Evolutionary conservation across 2,888 invertebrate species (phyloP).

Genomic region (Xestobium rufovillosum): DNA sequence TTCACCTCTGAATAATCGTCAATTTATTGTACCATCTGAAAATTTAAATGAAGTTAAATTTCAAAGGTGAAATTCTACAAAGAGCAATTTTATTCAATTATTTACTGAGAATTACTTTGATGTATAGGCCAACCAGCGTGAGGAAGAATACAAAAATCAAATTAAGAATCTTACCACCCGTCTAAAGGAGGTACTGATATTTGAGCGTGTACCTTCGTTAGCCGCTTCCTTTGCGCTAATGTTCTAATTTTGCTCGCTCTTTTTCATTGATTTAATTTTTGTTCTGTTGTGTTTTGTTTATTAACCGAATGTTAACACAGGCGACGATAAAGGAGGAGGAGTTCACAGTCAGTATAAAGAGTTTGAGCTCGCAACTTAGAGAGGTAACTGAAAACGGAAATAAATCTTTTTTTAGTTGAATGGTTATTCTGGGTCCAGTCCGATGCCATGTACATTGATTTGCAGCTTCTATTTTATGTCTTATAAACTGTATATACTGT

Average conservation of each 20-base stretch:
- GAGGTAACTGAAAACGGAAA: slow-evolving; percentile 85
- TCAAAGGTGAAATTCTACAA: too few relatives aligned
- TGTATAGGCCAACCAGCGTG: slow-evolving; percentile 99
- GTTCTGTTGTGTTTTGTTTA: slow-evolving; percentile 39
- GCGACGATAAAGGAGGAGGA: slow-evolving; percentile 94
- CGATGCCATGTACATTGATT: too few relatives aligned
- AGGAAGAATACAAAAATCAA: slow-evolving; percentile 99
- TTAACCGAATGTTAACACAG: slow-evolving; percentile 50
- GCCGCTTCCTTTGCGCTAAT: slow-evolving; percentile 1
- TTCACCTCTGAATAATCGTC: too few relatives aligned
- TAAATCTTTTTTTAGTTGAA: too few relatives aligned
- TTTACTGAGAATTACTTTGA: too few relatives aligned
- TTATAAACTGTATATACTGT: too few relatives aligned
- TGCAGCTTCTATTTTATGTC: too few relatives aligned
- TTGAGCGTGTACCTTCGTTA: not conserved
- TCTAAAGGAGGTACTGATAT: slow-evolving; percentile 89
- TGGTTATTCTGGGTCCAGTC: too few relatives aligned
- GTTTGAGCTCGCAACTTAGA: slow-evolving; percentile 81
- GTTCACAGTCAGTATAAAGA: slow-evolving; percentile 84
- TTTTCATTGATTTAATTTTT: slow-evolving; percentile 23
- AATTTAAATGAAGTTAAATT: too few relatives aligned
- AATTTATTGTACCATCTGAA: too few relatives aligned
- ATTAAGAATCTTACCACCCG: slow-evolving; percentile 98
- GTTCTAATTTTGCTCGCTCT: slow-evolving; percentile 11
- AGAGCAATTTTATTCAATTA: too few relatives aligned